A percentile compares a stretch with the other conserved stretches of the same genome.
phyloP scores from a whole-genome alignment of 2,888 invertebrate species.

The Cephus runcator region DNA sequence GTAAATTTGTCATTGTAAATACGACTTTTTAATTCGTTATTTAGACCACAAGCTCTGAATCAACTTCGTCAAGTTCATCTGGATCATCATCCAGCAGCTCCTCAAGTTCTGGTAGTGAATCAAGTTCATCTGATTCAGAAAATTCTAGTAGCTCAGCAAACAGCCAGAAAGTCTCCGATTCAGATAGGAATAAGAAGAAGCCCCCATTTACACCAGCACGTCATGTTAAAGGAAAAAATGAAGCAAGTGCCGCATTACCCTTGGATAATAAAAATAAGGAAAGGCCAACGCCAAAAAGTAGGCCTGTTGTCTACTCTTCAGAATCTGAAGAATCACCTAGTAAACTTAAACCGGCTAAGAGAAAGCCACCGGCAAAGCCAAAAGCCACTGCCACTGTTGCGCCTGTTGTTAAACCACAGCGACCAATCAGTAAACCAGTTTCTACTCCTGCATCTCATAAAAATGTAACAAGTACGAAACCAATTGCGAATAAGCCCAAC shows the following conservation, averaged over 20 bases:
- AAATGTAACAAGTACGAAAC: conserved; percentile 51
- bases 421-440: conserved; percentile 63
- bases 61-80: conserved; percentile 58
- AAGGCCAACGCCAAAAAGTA: conserved; percentile 46
- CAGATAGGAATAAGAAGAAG: conserved; percentile 56
- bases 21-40: background rate
- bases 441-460: conserved; percentile 47
- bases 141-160: conserved; percentile 59
- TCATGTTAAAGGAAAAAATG: conserved; percentile 55
- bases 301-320: conserved; percentile 56
- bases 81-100: conserved; percentile 61
- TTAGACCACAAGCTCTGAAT: conserved; percentile 62
- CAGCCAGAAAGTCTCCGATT: conserved; percentile 58
- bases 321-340: conserved; percentile 59
- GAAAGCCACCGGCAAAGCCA: conserved; percentile 71
- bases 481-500: conserved; percentile 48
- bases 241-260: conserved; percentile 31
- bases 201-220: conserved; percentile 37
- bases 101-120: conserved; percentile 61
- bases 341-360: conserved; percentile 62
- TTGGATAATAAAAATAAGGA: conserved; percentile 57
- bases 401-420: conserved; percentile 68
- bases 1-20: background rate
- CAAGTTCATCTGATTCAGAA: conserved; percentile 61
- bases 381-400: conserved; percentile 74